Percentiles rank a stretch among this genome's conserved stretches.
These are phyloP conservation scores for Salvelinus sp. DNA, from an alignment of 2,113 vertebrate species.

Conservation along the genomic window DNA sequence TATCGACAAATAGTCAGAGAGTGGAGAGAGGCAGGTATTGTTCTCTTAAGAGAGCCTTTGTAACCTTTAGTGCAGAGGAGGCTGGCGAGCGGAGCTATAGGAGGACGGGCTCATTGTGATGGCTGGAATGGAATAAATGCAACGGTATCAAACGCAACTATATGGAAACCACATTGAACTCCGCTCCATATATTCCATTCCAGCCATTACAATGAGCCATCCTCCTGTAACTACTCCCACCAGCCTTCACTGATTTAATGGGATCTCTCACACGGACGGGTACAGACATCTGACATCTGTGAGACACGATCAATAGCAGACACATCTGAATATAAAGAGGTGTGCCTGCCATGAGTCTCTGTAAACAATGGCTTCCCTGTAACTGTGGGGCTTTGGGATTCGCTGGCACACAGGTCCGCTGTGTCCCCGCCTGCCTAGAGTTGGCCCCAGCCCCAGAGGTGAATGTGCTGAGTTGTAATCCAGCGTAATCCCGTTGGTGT, in stretches of 20 bases:
- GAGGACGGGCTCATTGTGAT: no score
- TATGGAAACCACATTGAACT: no score
- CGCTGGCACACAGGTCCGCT: background rate
- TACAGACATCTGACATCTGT: constrained; percentile 61
- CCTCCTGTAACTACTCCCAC: no score
- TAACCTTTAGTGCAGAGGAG: constrained; percentile 31
- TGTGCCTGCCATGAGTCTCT: background rate
- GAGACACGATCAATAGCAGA: constrained; percentile 62
- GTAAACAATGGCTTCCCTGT: background rate
- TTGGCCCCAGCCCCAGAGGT: constrained; percentile 63
- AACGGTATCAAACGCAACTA: no score
- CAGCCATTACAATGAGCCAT: no score
- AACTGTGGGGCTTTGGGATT: background rate
- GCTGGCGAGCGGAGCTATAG: no score
- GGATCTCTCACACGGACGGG: constrained; percentile 51
- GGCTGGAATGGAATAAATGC: no score
- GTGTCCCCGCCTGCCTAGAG: background rate
- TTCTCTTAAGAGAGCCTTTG: constrained; percentile 46
- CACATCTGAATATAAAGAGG: constrained; percentile 52
- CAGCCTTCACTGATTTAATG: constrained; percentile 45
- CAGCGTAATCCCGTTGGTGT: constrained; percentile 74
- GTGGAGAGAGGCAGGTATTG: constrained; percentile 20
- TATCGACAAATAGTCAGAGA: background rate
- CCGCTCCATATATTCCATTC: no score
- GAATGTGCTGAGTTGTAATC: constrained; percentile 77